These are phyloP conservation scores for Epizoanthus scotinus DNA, from an alignment of 92 coral and sea anemone genomes.

Conservation along the genomic window DNA sequence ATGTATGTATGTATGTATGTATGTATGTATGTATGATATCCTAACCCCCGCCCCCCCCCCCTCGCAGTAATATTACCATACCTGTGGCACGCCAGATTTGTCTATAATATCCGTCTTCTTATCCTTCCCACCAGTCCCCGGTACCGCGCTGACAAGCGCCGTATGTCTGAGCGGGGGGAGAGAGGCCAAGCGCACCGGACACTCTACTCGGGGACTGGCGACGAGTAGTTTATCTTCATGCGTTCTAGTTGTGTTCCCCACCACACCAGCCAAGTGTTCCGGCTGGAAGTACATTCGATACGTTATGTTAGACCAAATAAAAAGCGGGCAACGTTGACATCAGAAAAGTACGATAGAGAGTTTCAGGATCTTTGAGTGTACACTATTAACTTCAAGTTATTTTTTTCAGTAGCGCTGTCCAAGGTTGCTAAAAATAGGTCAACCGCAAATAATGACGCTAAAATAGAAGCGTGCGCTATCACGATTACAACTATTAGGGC, in stretches of 20 bases:
- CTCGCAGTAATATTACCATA: neutral
- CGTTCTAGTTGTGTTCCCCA: slow-evolving; percentile 67
- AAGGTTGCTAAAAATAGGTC: no score
- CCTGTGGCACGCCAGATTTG: slow-evolving; percentile 28
- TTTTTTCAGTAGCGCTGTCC: no score
- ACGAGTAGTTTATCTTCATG: slow-evolving; percentile 49
- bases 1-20: no score
- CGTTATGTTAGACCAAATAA: neutral
- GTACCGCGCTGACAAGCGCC: slow-evolving; percentile 48
- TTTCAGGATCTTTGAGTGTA: no score
- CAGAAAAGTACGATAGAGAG: no score
- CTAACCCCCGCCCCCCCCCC: no score
- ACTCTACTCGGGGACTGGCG: slow-evolving; percentile 37
- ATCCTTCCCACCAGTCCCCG: slow-evolving; percentile 5
- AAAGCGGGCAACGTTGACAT: neutral
- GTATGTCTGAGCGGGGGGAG: slow-evolving; percentile 81
- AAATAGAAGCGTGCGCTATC: no score
- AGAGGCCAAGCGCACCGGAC: slow-evolving; percentile 59
- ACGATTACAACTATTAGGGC: no score
- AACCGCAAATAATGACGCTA: no score
- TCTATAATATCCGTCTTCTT: neutral
- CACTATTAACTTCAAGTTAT: no score
- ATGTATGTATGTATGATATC: no score
- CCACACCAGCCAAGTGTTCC: slow-evolving; percentile 71
- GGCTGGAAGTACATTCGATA: slow-evolving; percentile 40